Evolutionary conservation across 2,113 vertebrate genomes (phyloP), one percentile per base, ranked within the genome.

Genomic region (Zapus hudsonius): DNA sequence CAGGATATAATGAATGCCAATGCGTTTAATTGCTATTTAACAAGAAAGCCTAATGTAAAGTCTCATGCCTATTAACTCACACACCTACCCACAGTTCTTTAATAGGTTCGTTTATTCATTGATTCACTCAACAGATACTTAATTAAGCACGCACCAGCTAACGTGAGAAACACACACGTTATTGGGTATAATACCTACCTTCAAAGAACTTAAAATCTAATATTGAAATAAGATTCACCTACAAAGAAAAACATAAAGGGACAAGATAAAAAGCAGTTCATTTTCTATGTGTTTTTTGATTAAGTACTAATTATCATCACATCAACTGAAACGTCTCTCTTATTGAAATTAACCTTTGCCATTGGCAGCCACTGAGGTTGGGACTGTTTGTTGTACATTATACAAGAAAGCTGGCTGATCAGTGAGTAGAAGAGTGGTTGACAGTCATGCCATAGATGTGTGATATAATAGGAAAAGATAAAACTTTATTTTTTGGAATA

Each of bases 31-130:
- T 88, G 90, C 93, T 22, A 16, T 63, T 96, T 96, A 86, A 93
- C 9, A 91, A 15, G 23, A 36, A 79, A 90, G 73, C 31, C 75
- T 80, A 94, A 96, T 95, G 85, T 94, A 95, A 96, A 95, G 90
- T 67, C 70, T 90, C 87, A 95, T 90, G 87, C 64, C 87, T 84
- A 87, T 96, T 96, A 95, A 87, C 85, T 95, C 85, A 76, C 87
- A 87, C 78, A 97, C 95, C 87, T 95, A 61, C 93, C 79, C 66
- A 36, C 55, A 57, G 89, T 94, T 93, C 89, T 91, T 88, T 70
- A 92, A 44, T 83, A 91, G 69, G 61, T 87, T 93, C 19, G 44
- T 81, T 85, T 96, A 93, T 81, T 95, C 76, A 93, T 91, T 92
- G 72, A 75, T 78, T 93, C 80, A 72, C 85, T 94, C 61, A 81